A percentile compares a stretch with the other conserved stretches of the same genome.
Evolutionary conservation across 2,888 invertebrate genomes (phyloP).

Genomic region (Chelonus formosanus): DNA sequence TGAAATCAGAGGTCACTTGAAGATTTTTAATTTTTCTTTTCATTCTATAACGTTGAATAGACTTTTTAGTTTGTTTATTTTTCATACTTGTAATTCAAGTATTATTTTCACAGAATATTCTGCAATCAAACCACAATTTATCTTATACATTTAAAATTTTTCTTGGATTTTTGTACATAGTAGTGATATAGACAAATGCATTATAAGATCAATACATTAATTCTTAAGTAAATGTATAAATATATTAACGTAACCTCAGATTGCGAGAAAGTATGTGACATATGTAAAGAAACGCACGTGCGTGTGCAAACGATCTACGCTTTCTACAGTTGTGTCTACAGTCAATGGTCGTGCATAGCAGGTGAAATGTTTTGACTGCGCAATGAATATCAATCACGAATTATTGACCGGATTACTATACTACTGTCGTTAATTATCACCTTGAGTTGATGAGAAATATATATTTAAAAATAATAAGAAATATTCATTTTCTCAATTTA

Average conservation of each 20-base stretch:
- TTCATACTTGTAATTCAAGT: too few relatives aligned
- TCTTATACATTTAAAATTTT: too few relatives aligned
- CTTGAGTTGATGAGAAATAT: constrained; percentile 6
- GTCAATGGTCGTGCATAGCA: constrained; percentile 28
- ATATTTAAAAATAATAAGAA: neutral
- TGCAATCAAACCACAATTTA: too few relatives aligned
- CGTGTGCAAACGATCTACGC: constrained; percentile 28
- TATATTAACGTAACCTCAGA: constrained; percentile 2
- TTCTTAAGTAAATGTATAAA: neutral
- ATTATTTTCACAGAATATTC: too few relatives aligned
- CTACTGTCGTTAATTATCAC: constrained; percentile 25
- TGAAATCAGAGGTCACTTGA: too few relatives aligned
- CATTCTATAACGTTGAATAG: too few relatives aligned
- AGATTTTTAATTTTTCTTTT: too few relatives aligned
- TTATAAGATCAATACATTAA: too few relatives aligned
- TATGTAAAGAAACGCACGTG: constrained; percentile 18
- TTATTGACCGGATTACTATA: constrained; percentile 23
- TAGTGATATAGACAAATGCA: too few relatives aligned
- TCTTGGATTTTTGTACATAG: too few relatives aligned
- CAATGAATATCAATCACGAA: constrained; percentile 40
- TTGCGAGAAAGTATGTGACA: constrained; percentile 37
- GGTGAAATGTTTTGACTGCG: constrained; percentile 43
- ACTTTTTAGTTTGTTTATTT: too few relatives aligned
- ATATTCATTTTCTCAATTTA: too few relatives aligned
- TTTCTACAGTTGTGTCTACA: constrained; percentile 35